A percentile compares a stretch with the other conserved stretches of the same genome.
Evolutionary conservation across 1,140 invertebrate genomes (phyloP).

Genomic region (Drosophila rhopaloa): DNA sequence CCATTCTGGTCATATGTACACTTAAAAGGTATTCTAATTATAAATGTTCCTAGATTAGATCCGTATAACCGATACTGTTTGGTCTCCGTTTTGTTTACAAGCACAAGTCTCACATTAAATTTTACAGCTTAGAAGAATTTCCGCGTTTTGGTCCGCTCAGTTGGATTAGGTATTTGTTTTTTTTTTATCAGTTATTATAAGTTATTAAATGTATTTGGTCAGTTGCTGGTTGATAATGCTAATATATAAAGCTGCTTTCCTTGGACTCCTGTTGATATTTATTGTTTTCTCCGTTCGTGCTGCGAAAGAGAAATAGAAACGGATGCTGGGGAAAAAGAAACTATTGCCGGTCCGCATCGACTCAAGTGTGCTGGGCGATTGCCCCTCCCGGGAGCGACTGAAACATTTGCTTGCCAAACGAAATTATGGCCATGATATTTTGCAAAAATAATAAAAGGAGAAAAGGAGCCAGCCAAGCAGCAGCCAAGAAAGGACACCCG

Average conservation of each 20-base stretch:
- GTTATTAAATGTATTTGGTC: slow-evolving; percentile 32
- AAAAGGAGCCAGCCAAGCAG: slow-evolving; percentile 2
- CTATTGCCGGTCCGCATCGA: slow-evolving; percentile 36
- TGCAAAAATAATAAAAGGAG: slow-evolving; percentile 47
- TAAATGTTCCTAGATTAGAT: slow-evolving; percentile 28
- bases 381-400: slow-evolving; percentile 23
- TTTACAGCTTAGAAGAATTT: slow-evolving; percentile 15
- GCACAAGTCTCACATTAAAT: slow-evolving; percentile 38
- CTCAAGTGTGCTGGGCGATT: slow-evolving; percentile 59
- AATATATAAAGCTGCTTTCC: slow-evolving; percentile 39
- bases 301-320: slow-evolving; percentile 49
- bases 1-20: slow-evolving; percentile 76
- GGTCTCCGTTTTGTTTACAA: slow-evolving; percentile 14
- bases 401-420: slow-evolving; percentile 51
- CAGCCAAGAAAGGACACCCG: slow-evolving; percentile 51
- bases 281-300: slow-evolving; percentile 34
- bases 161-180: slow-evolving; percentile 38
- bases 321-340: slow-evolving; percentile 17
- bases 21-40: slow-evolving; percentile 47
- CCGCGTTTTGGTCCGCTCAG: slow-evolving; percentile 40
- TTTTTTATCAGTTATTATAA: slow-evolving; percentile 34
- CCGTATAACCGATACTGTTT: slow-evolving; percentile 5
- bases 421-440: slow-evolving; percentile 69
- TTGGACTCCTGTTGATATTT: slow-evolving; percentile 48
- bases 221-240: slow-evolving; percentile 44